phyloP scores from a whole-genome alignment of 2,888 invertebrate species.

The Leptinotarsa haldemani region DNA sequence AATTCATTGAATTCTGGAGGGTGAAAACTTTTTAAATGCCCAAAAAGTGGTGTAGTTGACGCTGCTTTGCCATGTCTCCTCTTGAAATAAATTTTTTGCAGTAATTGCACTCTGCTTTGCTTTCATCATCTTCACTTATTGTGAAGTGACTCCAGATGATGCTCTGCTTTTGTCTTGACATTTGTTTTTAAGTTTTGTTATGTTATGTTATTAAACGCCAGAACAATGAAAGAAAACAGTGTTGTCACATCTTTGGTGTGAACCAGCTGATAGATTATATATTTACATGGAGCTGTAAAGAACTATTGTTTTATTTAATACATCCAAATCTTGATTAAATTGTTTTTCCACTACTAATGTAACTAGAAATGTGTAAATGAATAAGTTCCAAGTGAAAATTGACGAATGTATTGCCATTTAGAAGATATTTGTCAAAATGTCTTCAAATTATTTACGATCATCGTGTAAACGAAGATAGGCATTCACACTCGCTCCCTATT shows the following conservation, averaged over 20 bases:
- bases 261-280: background rate
- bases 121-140: background rate
- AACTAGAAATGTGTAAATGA: background rate
- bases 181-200: background rate
- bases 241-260: conserved; percentile 1
- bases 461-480: background rate
- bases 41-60: background rate
- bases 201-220: background rate
- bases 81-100: background rate
- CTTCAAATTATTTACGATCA: background rate
- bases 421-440: conserved; percentile 1
- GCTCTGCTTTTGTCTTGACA: background rate
- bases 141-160: background rate
- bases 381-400: background rate
- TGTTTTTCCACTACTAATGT: background rate
- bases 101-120: background rate
- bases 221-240: background rate
- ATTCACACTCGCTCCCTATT: background rate
- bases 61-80: background rate
- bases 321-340: conserved; percentile 1
- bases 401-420: background rate
- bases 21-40: background rate
- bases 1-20: background rate
- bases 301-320: background rate
- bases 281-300: background rate